Conservation (phyloP, 2,113 vertebrate genomes). For the Acanthochromis polyacanthus region DNA sequence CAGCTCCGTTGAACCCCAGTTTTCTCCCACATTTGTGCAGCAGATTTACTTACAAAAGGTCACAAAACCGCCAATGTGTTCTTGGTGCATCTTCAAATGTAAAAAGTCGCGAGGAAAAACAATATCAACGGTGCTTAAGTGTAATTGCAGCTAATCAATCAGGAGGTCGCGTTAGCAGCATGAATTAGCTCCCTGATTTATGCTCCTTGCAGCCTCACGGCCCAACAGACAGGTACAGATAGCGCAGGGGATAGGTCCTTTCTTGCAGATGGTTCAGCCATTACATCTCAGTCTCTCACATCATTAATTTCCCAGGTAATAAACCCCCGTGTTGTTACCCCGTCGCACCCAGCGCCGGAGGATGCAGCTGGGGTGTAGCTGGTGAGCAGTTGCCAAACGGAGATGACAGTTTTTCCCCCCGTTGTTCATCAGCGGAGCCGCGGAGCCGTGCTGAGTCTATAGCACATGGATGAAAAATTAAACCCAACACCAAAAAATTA, state of each 20-base stretch:
- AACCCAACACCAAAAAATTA: constrained; percentile 85
- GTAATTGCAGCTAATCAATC: constrained; percentile 64
- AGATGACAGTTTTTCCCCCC: constrained; percentile 74
- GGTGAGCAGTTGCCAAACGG: constrained; percentile 76
- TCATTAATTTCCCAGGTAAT: constrained; percentile 84
- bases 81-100: neutral
- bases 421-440: constrained; percentile 85
- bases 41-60: constrained; percentile 43
- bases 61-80: neutral
- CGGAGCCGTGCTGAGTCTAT: constrained; percentile 84
- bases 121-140: constrained; percentile 10
- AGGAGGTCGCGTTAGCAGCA: constrained; percentile 49
- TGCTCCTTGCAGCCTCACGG: constrained; percentile 52
- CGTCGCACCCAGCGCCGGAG: constrained; percentile 53
- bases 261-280: constrained; percentile 78
- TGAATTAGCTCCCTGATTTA: constrained; percentile 70
- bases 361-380: constrained; percentile 81
- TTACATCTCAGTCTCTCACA: constrained; percentile 80
- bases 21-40: constrained; percentile 23
- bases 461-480: constrained; percentile 91
- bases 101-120: constrained; percentile 16
- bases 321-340: constrained; percentile 82
- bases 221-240: constrained; percentile 71
- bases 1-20: constrained; percentile 54
- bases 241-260: constrained; percentile 61